These are phyloP conservation scores for Triplophysa bombifrons DNA, from an alignment of 2,797 vertebrate genomes.

Conservation along the genomic window DNA sequence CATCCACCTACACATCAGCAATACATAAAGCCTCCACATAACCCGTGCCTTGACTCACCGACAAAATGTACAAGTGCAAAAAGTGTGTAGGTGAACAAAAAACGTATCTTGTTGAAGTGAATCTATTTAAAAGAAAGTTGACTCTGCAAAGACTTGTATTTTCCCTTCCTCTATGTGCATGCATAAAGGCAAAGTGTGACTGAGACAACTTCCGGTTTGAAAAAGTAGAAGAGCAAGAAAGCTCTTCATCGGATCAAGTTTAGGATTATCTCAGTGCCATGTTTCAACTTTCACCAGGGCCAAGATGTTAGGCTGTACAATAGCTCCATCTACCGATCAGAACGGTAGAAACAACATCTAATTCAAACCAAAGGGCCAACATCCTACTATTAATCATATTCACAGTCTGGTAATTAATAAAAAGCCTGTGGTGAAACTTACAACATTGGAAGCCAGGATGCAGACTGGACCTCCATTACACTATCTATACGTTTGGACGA, in stretches of 20 bases:
- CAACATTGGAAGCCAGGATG: too few species aligned
- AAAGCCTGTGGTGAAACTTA: not conserved
- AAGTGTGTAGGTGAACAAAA: conserved; percentile 2
- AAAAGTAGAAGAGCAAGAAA: not conserved
- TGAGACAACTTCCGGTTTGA: not conserved
- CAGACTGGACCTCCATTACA: too few species aligned
- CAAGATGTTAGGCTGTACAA: not conserved
- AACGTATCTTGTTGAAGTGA: not conserved
- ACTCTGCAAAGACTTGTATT: not conserved
- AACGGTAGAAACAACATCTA: not conserved
- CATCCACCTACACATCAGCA: conserved; percentile 13
- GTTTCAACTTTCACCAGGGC: not conserved
- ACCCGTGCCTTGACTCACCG: conserved; percentile 20
- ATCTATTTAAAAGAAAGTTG: not conserved
- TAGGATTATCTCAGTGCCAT: not conserved
- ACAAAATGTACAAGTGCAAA: conserved; percentile 15
- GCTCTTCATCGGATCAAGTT: not conserved
- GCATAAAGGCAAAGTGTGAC: not conserved
- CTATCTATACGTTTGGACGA: too few species aligned
- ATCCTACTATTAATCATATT: not conserved
- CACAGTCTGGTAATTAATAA: not conserved
- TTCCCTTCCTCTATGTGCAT: not conserved
- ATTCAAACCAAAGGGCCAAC: not conserved
- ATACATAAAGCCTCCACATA: conserved; percentile 31
- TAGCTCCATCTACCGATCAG: conserved; percentile 29